Percentiles rank a stretch among this genome's conserved stretches.
Evolutionary conservation across 2,113 vertebrate species (phyloP).

Genomic region (Cebidichthys violaceus): DNA sequence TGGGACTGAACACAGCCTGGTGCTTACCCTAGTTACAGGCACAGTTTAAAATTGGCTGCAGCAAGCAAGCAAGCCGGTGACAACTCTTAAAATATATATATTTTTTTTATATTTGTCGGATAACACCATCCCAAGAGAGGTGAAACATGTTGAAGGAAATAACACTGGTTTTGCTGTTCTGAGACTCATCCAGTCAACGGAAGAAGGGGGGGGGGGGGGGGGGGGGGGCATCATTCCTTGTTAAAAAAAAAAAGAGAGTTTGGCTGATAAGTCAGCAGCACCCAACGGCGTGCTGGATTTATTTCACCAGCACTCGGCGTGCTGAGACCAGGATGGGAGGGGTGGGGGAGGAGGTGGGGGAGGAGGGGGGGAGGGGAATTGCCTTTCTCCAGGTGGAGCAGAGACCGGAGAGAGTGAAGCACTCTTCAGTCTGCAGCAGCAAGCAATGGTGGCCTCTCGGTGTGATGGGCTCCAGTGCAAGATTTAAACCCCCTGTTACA

Average conservation of each 20-base stretch:
- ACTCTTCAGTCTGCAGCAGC: slow-evolving; percentile 35
- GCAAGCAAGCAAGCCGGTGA: slow-evolving; percentile 18
- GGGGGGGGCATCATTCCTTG: slow-evolving; percentile 39
- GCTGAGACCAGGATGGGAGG: slow-evolving; percentile 41
- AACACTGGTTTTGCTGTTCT: slow-evolving; percentile 11
- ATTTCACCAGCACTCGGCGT: slow-evolving; percentile 59
- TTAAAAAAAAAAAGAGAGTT: slow-evolving; percentile 52
- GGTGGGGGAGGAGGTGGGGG: no score
- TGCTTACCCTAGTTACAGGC: slow-evolving; percentile 12
- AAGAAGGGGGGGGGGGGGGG: no score
- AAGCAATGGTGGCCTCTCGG: slow-evolving; percentile 18
- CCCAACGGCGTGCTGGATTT: slow-evolving; percentile 54
- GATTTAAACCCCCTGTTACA: slow-evolving; percentile 1
- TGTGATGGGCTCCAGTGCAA: slow-evolving; percentile 11
- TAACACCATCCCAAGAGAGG: slow-evolving; percentile 28
- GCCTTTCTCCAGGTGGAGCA: slow-evolving; percentile 32
- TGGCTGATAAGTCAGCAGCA: slow-evolving; percentile 66
- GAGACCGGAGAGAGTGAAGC: slow-evolving; percentile 36
- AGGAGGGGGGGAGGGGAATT: slow-evolving; percentile 45
- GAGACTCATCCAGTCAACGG: slow-evolving; percentile 27
- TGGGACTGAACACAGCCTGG: background rate
- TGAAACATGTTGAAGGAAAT: slow-evolving; percentile 40
- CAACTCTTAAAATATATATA: background rate
- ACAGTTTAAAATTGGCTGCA: slow-evolving; percentile 38
- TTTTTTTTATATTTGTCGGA: background rate